Evolutionary conservation across 1,140 invertebrate species (phyloP).

Genomic region (Vanessa atalanta): DNA sequence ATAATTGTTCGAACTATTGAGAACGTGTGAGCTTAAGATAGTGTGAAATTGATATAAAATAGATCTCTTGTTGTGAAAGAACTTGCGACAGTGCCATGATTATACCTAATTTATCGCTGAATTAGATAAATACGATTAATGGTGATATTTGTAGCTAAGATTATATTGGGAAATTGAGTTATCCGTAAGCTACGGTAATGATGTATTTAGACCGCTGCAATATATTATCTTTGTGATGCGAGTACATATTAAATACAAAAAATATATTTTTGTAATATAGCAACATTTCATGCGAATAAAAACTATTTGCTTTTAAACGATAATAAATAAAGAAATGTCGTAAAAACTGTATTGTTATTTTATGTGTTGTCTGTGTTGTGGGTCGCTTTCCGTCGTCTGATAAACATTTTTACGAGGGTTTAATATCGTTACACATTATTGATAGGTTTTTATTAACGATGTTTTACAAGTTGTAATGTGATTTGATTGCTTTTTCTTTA

Average conservation of each 20-base stretch:
- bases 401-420: constrained; percentile 24
- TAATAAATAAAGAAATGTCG: constrained; percentile 27
- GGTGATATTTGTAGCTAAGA: constrained; percentile 4
- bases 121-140: constrained; percentile 30
- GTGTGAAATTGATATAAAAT: constrained; percentile 3
- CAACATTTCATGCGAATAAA: constrained; percentile 9
- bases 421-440: constrained; percentile 11
- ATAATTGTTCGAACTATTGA: constrained; percentile 56
- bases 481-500: neutral
- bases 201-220: too few relatives aligned
- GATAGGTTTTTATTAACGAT: neutral
- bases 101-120: constrained; percentile 27
- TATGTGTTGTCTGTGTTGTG: constrained; percentile 13
- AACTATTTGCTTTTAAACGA: constrained; percentile 23
- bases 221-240: too few relatives aligned
- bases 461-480: neutral
- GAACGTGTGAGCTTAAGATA: constrained; percentile 55
- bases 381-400: constrained; percentile 10
- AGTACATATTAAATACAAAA: too few relatives aligned
- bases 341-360: constrained; percentile 32
- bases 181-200: neutral
- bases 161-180: constrained; percentile 12
- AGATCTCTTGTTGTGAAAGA: constrained; percentile 14
- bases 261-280: neutral
- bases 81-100: constrained; percentile 21